A percentile compares a stretch with the other conserved stretches of the same genome.
These are phyloP conservation scores for Geodia barretti DNA, from an alignment of 37 sponge, comb jelly and placozoan species.

Conservation along the genomic window DNA sequence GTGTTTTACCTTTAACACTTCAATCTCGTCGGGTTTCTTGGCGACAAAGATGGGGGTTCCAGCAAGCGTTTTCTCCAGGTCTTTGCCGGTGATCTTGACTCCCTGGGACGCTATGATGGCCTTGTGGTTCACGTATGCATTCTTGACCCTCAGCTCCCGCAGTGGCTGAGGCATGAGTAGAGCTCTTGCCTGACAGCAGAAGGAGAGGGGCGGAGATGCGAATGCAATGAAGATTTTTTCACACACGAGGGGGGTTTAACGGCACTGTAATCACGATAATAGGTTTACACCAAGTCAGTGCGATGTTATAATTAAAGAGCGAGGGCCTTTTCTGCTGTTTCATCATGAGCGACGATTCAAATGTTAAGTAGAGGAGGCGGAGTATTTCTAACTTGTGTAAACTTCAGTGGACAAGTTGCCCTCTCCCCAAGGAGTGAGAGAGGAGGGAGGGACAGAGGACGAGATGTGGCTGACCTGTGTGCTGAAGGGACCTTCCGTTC, in stretches of 20 bases:
- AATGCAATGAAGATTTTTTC: too few species aligned
- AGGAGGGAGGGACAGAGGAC: too few species aligned
- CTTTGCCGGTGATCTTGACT: constrained; percentile 65
- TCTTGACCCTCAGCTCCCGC: constrained; percentile 94
- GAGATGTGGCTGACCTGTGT: constrained; percentile 60
- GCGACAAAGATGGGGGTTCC: constrained; percentile 92
- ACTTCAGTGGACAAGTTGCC: too few species aligned
- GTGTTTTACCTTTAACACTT: constrained; percentile 71
- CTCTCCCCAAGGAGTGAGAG: too few species aligned
- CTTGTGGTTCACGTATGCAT: constrained; percentile 86
- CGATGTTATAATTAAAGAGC: too few species aligned
- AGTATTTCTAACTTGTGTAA: too few species aligned
- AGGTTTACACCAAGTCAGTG: neutral
- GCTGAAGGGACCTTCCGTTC: constrained; percentile 89
- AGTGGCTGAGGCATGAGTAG: constrained; percentile 97
- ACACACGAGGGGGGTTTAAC: too few species aligned
- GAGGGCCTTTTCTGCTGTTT: too few species aligned
- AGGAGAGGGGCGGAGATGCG: too few species aligned
- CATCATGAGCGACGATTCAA: too few species aligned
- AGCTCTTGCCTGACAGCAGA: constrained; percentile 48
- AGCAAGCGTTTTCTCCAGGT: constrained; percentile 90
- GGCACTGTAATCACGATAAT: neutral
- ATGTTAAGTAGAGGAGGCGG: too few species aligned
- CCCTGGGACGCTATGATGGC: constrained; percentile 79
- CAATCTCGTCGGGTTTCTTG: constrained; percentile 86